Conservation (phyloP, 2,888 invertebrate genomes). For the Ectobius pallidus region DNA sequence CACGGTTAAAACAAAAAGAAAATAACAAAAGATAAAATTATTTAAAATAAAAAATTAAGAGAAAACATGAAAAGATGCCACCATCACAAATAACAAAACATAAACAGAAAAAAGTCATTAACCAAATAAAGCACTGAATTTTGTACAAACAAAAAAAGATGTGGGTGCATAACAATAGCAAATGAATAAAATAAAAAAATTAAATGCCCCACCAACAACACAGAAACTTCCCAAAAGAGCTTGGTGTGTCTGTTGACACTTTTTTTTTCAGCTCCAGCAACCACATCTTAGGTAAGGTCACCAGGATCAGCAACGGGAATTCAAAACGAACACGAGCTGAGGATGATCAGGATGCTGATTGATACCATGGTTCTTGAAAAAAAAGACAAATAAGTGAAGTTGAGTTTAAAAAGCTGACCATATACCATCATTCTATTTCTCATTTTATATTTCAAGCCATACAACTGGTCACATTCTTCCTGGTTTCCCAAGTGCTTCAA, state of each 20-base stretch:
- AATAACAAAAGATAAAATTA: background rate
- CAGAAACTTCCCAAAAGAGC: constrained; percentile 3
- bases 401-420: no score
- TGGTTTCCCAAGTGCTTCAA: no score
- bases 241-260: background rate
- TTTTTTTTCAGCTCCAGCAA: background rate
- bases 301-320: no score
- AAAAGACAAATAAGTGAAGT: no score
- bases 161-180: constrained; percentile 11
- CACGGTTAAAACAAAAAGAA: background rate
- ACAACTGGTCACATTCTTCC: no score
- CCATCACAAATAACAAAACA: background rate
- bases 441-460: no score
- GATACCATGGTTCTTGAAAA: no score
- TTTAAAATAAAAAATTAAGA: background rate
- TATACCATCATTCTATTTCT: no score
- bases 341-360: no score
- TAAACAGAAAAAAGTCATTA: background rate
- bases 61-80: background rate
- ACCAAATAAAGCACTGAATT: constrained; percentile 19
- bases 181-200: background rate
- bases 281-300: no score
- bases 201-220: constrained; percentile 26
- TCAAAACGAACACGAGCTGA: no score
- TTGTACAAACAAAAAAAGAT: constrained; percentile 28